Evolutionary conservation across 64 coral and sea anemone species (phyloP).

Genomic region (Montipora capricornis): DNA sequence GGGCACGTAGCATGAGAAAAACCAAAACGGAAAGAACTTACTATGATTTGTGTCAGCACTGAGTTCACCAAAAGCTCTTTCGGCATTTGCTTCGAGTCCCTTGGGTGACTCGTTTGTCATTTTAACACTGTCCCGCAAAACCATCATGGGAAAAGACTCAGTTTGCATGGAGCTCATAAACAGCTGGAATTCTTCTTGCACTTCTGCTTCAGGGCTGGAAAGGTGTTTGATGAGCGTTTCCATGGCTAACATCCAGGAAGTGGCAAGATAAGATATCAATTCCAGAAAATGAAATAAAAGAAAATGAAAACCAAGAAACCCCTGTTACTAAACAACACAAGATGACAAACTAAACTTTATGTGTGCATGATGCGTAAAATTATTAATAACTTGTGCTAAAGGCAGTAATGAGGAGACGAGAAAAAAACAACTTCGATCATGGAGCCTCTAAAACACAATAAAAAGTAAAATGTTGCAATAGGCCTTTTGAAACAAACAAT

Average conservation of each 20-base stretch:
- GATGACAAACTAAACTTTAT: too few relatives aligned
- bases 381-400: too few relatives aligned
- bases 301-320: neutral
- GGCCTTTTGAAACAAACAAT: too few relatives aligned
- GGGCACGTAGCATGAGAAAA: too few relatives aligned
- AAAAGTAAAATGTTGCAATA: too few relatives aligned
- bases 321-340: too few relatives aligned
- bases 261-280: conserved; percentile 86
- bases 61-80: conserved; percentile 96
- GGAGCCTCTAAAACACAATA: too few relatives aligned
- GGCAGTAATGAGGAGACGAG: too few relatives aligned
- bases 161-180: conserved; percentile 98
- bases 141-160: conserved; percentile 91
- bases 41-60: conserved; percentile 88
- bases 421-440: too few relatives aligned
- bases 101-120: conserved; percentile 97
- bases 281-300: conserved; percentile 51
- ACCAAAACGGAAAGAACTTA: conserved; percentile 11
- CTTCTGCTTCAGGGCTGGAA: conserved; percentile 79
- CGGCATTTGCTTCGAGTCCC: conserved; percentile 91
- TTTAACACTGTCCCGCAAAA: conserved; percentile 97
- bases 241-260: conserved; percentile 99
- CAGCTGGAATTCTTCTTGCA: conserved; percentile 96
- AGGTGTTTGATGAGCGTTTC: conserved; percentile 82
- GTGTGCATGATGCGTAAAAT: too few relatives aligned